Base-by-base conservation (phyloP, 2,888 invertebrate species). In the Callinectes sapidus region DNA sequence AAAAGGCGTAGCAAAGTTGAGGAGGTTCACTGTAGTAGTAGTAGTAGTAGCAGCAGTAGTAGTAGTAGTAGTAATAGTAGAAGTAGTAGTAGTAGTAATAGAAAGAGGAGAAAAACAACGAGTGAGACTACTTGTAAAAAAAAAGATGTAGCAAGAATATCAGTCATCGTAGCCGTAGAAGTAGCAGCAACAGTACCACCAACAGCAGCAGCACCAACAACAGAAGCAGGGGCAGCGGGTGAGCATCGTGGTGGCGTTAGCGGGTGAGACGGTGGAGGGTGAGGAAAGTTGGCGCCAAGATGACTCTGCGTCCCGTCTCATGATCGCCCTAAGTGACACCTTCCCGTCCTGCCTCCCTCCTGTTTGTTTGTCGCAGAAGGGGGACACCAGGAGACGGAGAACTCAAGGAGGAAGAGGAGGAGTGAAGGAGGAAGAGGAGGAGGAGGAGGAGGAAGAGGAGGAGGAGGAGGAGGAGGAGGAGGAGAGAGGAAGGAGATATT, bases 251-350 rank as follows among this genome's bases (percentile, higher is more conserved):
- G 18, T n/a, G 42, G 42, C 71, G 39, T 28, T 89, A 28, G 35
- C 32, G 23, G 32, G 61, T 61, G 61, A 0, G 61, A 54, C 66
- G 61, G 35, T 61, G 61, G 61, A 28, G 28, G 71, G 0, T n/a
- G 35, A 32, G 81, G 35, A 35, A 81, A 55, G 55, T 88, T 23
- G 55, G 54, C 48, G 88, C 32, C 54, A 32, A 55, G 88, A 88
- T 88, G 88, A 88, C 88, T 88, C 32, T 35, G 86, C 61, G 90
- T 91, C 86, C 61, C 13, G 54, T 14, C 90, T 85, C 85, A 87
- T 91, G 86, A 91, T 86, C 55, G 61, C 39, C n/a, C 86, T 87
- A 91, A 91, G 90, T 91, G 90, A 91, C 90, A 91, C 90, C 90
- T 91, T 91, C 90, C 90, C 86, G 90, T 90, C n/a, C 35, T 35